Conservation (phyloP, 2,888 invertebrate species). For the Archips crataeganus region DNA sequence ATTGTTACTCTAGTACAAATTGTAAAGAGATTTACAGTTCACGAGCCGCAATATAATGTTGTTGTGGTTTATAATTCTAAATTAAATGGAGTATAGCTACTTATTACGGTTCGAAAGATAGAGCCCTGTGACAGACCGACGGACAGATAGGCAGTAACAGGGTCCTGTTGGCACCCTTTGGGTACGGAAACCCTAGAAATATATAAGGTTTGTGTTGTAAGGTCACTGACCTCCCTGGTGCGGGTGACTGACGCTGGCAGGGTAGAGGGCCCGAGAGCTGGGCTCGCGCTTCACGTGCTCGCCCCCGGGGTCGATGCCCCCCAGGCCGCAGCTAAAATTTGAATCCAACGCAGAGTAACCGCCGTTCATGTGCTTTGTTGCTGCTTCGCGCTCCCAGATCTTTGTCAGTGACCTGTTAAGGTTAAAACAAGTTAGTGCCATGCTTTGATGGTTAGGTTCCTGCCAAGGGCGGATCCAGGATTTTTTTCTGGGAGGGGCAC, state of each 20-base stretch:
- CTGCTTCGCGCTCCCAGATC: slow-evolving; percentile 92
- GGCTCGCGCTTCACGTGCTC: slow-evolving; percentile 79
- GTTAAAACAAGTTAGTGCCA: background rate
- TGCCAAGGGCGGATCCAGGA: too few species aligned
- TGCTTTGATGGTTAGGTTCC: too few species aligned
- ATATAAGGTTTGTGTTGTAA: background rate
- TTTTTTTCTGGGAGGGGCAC: too few species aligned
- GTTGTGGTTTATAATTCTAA: too few species aligned
- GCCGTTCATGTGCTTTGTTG: slow-evolving; percentile 83
- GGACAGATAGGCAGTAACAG: too few species aligned
- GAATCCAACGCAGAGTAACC: slow-evolving; percentile 84
- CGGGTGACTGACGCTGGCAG: slow-evolving; percentile 69
- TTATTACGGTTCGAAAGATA: too few species aligned
- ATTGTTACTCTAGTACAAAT: too few species aligned
- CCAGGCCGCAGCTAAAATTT: slow-evolving; percentile 89
- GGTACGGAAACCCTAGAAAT: too few species aligned
- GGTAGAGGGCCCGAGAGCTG: slow-evolving; percentile 68
- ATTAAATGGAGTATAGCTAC: too few species aligned
- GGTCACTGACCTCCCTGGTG: slow-evolving; percentile 70
- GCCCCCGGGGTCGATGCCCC: slow-evolving; percentile 88
- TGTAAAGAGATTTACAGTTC: too few species aligned
- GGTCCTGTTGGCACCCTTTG: too few species aligned
- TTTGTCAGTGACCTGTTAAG: slow-evolving; percentile 89
- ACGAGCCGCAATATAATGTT: too few species aligned
- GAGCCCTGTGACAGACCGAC: background rate